Percentiles rank a stretch among this genome's conserved stretches.
Conservation (phyloP, 2,888 invertebrate genomes). For the Colostygia pectinataria region DNA sequence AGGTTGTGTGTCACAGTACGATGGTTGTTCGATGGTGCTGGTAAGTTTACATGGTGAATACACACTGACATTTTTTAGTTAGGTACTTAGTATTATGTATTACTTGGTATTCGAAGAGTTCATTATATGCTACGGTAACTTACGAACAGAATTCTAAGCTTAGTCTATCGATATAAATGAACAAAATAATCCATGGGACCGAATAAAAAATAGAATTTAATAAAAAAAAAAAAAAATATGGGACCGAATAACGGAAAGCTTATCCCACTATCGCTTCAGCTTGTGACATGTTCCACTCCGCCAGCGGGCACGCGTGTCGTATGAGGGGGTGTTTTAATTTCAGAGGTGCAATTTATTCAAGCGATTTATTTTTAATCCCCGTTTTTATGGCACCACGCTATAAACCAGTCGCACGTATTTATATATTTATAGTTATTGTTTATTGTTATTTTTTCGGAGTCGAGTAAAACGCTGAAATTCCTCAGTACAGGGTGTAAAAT, state of each 20-base stretch:
- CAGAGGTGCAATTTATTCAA: conserved; percentile 83
- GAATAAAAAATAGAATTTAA: too few species aligned
- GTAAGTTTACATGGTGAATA: too few species aligned
- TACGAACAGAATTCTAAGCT: too few species aligned
- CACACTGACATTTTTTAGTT: too few species aligned
- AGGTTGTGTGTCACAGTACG: too few species aligned
- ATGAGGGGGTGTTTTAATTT: conserved; percentile 81
- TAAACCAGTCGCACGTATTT: conserved; percentile 75
- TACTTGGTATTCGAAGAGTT: too few species aligned
- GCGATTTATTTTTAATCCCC: conserved; percentile 83
- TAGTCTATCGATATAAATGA: too few species aligned
- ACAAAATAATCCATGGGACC: too few species aligned
- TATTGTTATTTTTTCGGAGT: conserved; percentile 30
- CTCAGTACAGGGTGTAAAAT: conserved; percentile 8
- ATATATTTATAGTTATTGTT: conserved; percentile 58
- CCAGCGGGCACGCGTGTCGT: conserved; percentile 69
- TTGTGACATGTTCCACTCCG: conserved; percentile 32
- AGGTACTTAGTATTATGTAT: too few species aligned
- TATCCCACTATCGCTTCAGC: conserved; percentile 39
- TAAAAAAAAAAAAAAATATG: too few species aligned
- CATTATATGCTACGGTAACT: too few species aligned
- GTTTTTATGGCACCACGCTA: conserved; percentile 79
- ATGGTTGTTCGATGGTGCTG: too few species aligned
- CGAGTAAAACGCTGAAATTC: conserved; percentile 17
- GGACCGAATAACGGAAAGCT: neutral